Percentiles rank a stretch among this genome's conserved stretches.
Evolutionary conservation across 1,140 invertebrate genomes (phyloP).

Genomic region (Aphaenogaster ashmeadi): DNA sequence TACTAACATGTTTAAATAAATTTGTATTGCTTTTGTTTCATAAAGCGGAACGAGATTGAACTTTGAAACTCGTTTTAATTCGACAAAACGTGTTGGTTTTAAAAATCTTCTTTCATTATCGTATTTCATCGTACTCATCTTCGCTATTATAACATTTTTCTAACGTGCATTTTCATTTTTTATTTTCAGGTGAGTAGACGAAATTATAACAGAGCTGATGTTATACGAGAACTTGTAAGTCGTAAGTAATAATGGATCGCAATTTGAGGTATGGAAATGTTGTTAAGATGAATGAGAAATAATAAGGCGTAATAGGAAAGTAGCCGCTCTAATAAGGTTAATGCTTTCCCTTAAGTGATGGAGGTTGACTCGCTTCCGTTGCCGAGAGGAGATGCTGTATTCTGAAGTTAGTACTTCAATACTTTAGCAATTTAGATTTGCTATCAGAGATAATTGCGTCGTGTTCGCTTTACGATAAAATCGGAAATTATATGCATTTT

Average conservation of each 20-base stretch:
- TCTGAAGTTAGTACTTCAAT: slow-evolving; percentile 49
- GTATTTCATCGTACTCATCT: neutral
- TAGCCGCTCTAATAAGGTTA: slow-evolving; percentile 56
- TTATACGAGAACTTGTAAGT: slow-evolving; percentile 14
- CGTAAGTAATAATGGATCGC: slow-evolving; percentile 56
- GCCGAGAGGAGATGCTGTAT: slow-evolving; percentile 25
- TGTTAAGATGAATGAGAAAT: slow-evolving; percentile 59
- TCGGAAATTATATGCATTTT: neutral
- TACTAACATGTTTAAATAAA: slow-evolving; percentile 12
- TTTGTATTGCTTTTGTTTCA: neutral
- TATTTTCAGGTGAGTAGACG: slow-evolving; percentile 43
- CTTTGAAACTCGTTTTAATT: slow-evolving; percentile 15
- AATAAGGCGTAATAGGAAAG: slow-evolving; percentile 61
- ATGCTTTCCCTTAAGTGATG: slow-evolving; percentile 58
- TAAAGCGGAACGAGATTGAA: neutral
- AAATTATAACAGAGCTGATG: slow-evolving; percentile 21
- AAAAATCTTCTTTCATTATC: slow-evolving; percentile 11
- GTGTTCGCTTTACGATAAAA: neutral
- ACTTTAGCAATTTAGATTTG: slow-evolving; percentile 30
- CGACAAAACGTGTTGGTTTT: neutral
- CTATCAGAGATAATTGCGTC: slow-evolving; percentile 26
- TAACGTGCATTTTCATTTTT: slow-evolving; percentile 22
- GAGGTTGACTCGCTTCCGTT: slow-evolving; percentile 53
- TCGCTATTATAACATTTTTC: neutral
- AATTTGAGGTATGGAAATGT: slow-evolving; percentile 54